A percentile compares a stretch with the other conserved stretches of the same genome.
phyloP scores from a whole-genome alignment of 2,888 invertebrate species.

The Seira sanloemensis region DNA sequence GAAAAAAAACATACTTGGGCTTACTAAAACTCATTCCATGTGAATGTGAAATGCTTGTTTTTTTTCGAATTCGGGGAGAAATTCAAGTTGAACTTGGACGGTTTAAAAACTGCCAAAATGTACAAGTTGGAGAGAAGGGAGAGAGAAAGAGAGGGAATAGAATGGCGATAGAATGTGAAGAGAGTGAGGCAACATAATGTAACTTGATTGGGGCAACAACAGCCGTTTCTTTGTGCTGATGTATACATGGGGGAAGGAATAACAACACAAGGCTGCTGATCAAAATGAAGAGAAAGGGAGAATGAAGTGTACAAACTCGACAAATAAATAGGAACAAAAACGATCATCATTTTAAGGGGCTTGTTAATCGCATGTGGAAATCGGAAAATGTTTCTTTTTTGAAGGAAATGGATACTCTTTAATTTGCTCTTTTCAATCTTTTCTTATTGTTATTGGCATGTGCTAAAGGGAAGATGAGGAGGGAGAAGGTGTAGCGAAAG shows the following conservation, averaged over 20 bases:
- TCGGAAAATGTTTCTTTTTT: conserved; percentile 10
- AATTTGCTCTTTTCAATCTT: not conserved
- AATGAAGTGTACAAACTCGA: too few species aligned
- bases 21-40: conserved; percentile 2
- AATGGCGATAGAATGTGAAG: not conserved
- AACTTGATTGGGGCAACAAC: conserved; percentile 37
- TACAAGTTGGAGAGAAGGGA: not conserved
- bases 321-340: not conserved
- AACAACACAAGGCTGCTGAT: not conserved
- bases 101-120: not conserved
- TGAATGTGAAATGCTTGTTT: not conserved
- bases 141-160: conserved; percentile 33
- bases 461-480: not conserved
- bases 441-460: not conserved
- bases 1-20: not conserved
- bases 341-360: not conserved
- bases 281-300: not conserved
- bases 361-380: not conserved
- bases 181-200: conserved; percentile 41
- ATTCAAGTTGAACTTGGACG: conserved; percentile 5
- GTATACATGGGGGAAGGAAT: not conserved
- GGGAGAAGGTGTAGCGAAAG: too few species aligned
- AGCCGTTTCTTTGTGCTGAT: conserved; percentile 41
- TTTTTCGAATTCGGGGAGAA: conserved; percentile 4
- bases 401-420: not conserved